phyloP scores from a whole-genome alignment of 37 sponge, comb jelly and placozoan genomes.

The Chondrosia reniformis region DNA sequence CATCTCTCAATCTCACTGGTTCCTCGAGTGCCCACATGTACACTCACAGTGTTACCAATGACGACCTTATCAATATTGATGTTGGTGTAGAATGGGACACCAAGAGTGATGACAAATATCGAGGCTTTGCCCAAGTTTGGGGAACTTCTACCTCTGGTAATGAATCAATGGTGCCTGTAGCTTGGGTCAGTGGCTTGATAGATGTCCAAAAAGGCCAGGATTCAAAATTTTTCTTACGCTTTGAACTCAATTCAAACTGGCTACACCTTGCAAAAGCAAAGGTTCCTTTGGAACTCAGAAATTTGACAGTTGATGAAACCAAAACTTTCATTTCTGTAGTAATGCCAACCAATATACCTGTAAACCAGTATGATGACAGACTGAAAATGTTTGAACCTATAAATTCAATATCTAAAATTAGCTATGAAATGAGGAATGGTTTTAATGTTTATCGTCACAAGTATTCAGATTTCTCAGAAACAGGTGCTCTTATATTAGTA shows the following conservation, averaged over 20 bases:
- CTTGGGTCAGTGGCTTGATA: constrained; percentile 32
- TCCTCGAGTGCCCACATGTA: background rate
- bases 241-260: constrained; percentile 14
- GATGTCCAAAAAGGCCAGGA: background rate
- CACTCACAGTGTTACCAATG: constrained; percentile 21
- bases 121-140: constrained; percentile 38
- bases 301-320: constrained; percentile 37
- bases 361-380: background rate
- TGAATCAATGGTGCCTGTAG: constrained; percentile 20
- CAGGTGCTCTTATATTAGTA: constrained; percentile 25
- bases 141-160: constrained; percentile 1
- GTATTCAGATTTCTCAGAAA: background rate
- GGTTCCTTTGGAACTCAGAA: constrained; percentile 31
- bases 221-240: background rate
- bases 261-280: constrained; percentile 3
- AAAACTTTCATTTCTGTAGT: constrained; percentile 26
- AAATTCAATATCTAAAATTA: background rate
- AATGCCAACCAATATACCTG: background rate
- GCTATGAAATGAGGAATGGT: constrained; percentile 18
- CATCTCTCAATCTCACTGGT: background rate
- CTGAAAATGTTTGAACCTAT: background rate
- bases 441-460: constrained; percentile 6
- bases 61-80: background rate
- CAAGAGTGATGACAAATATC: background rate
- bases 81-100: constrained; percentile 8